A percentile compares a stretch with the other conserved stretches of the same genome.
Evolutionary conservation across 1,140 invertebrate species (phyloP).

Genomic region (Drosophila biarmipes): DNA sequence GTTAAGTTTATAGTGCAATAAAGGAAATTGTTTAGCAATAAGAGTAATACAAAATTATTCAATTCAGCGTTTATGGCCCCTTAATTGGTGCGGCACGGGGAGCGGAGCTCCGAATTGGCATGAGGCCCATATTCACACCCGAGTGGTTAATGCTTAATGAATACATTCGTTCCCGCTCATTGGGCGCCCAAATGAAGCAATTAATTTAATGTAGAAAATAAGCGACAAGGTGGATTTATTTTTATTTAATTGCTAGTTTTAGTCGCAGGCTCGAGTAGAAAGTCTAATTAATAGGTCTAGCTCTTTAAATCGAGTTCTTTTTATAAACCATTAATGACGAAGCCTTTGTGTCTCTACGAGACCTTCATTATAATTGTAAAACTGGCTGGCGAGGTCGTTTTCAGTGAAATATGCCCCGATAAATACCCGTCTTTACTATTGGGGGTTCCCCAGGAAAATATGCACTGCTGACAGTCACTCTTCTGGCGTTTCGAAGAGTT

Average conservation of each 20-base stretch:
- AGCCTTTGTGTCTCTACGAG: background rate
- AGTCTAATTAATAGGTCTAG: background rate
- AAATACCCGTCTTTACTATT: constrained; percentile 20
- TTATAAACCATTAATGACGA: too few species aligned
- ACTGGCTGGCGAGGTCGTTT: constrained; percentile 3
- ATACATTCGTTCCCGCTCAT: constrained; percentile 50
- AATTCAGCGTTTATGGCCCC: constrained; percentile 50
- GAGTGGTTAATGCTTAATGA: constrained; percentile 37
- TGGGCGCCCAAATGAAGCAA: constrained; percentile 26
- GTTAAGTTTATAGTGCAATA: constrained; percentile 57
- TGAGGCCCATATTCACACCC: constrained; percentile 52
- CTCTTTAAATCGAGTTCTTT: background rate
- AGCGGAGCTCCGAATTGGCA: constrained; percentile 42
- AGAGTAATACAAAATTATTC: constrained; percentile 56
- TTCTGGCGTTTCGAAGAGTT: background rate
- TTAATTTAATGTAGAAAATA: constrained; percentile 24
- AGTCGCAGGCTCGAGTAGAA: background rate
- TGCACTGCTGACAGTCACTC: constrained; percentile 13
- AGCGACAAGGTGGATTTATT: constrained; percentile 17
- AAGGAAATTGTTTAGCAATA: constrained; percentile 56
- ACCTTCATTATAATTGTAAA: background rate
- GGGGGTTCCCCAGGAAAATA: background rate
- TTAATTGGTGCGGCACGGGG: constrained; percentile 44
- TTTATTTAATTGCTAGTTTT: constrained; percentile 1
- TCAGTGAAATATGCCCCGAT: constrained; percentile 19